phyloP scores from a whole-genome alignment of 2,797 vertebrate species.

The Rhadinocentrus ornatus region DNA sequence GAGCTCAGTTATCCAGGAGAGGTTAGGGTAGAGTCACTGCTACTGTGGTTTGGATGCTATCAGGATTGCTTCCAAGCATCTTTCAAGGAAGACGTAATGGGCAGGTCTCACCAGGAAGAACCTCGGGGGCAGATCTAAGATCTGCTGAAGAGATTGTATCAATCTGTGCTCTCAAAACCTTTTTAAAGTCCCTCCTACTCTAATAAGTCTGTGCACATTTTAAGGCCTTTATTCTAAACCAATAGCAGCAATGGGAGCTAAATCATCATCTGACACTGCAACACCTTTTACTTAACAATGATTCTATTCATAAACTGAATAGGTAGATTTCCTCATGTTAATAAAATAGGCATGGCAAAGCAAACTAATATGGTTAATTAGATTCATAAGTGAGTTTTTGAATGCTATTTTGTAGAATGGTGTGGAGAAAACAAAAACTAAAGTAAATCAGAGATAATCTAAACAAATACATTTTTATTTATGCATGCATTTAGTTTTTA shows the following conservation, averaged over 20 bases:
- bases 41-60: background rate
- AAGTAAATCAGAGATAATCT: background rate
- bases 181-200: background rate
- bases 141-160: background rate
- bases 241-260: background rate
- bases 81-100: background rate
- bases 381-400: background rate
- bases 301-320: too few species aligned
- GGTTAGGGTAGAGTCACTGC: too few species aligned
- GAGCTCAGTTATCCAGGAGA: too few species aligned
- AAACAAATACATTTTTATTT: background rate
- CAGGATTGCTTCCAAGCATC: background rate
- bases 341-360: background rate
- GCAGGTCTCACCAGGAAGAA: background rate
- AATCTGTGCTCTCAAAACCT: background rate
- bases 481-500: background rate
- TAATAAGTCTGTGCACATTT: background rate
- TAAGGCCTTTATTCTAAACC: background rate
- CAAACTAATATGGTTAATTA: background rate
- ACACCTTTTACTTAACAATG: too few species aligned
- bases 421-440: background rate
- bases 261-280: background rate
- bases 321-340: too few species aligned
- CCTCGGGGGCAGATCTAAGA: background rate
- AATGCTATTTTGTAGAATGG: background rate